A percentile compares a stretch with the other conserved stretches of the same genome.
Conservation (phyloP, 1,140 invertebrate genomes). For the Saccostrea glomerata region DNA sequence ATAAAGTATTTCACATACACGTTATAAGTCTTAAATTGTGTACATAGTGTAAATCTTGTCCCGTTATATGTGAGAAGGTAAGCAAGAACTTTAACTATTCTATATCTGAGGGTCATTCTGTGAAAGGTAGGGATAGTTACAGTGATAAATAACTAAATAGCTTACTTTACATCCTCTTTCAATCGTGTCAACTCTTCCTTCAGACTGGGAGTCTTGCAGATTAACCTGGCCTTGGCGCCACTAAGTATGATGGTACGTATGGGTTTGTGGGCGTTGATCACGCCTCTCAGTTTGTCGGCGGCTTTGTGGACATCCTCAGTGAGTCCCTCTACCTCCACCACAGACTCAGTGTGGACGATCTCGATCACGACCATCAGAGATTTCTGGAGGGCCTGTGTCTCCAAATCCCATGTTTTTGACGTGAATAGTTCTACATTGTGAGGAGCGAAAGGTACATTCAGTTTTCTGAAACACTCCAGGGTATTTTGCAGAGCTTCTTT, state of each 20-base stretch:
- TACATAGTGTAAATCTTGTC: background rate
- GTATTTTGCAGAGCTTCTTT: background rate
- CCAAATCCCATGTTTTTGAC: background rate
- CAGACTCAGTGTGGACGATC: background rate
- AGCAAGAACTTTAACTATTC: background rate
- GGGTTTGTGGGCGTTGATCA: background rate
- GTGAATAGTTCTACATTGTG: background rate
- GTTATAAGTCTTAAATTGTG: background rate
- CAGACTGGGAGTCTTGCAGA: background rate
- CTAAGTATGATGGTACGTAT: background rate
- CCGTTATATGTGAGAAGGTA: background rate
- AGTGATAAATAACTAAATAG: background rate
- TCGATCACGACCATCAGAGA: background rate
- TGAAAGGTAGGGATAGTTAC: no score
- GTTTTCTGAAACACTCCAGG: background rate
- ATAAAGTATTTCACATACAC: background rate
- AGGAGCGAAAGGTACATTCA: background rate
- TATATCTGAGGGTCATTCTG: no score
- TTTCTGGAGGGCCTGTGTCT: background rate
- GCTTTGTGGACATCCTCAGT: background rate
- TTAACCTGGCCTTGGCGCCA: background rate
- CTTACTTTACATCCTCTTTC: slow-evolving; percentile 7
- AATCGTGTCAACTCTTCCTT: background rate
- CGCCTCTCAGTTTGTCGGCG: background rate
- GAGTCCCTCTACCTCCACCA: slow-evolving; percentile 4